Percentiles rank a stretch among this genome's conserved stretches.
Evolutionary conservation across 2,113 vertebrate species (phyloP).

Genomic region (Daboia siamensis): DNA sequence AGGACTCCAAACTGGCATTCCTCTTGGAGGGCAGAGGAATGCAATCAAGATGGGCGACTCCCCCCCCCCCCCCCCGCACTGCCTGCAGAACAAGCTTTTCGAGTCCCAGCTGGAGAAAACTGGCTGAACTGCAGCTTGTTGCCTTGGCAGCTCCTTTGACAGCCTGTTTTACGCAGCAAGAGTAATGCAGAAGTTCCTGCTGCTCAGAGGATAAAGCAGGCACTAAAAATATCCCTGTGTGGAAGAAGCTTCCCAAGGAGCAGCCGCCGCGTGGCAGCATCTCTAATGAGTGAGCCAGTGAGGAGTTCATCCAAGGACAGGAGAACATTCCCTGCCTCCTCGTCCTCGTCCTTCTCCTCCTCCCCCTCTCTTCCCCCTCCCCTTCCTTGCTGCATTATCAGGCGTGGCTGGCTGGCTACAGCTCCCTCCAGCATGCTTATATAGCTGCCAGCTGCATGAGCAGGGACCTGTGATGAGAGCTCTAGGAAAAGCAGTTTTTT

Average conservation of each 20-base stretch:
- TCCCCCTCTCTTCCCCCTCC: not conserved
- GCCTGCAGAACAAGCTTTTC: not conserved
- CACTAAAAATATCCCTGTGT: slow-evolving; percentile 38
- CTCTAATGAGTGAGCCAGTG: not conserved
- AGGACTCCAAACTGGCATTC: not conserved
- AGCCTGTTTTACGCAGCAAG: slow-evolving; percentile 10
- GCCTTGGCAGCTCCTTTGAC: slow-evolving; percentile 35
- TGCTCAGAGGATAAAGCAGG: slow-evolving; percentile 28
- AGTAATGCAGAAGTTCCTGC: slow-evolving; percentile 34
- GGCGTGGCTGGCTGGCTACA: slow-evolving; percentile 11
- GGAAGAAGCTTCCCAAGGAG: slow-evolving; percentile 26
- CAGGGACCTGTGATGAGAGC: not conserved
- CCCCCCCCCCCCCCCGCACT: not conserved
- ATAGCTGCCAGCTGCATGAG: not conserved
- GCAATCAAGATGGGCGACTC: not conserved
- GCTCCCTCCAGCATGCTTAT: not conserved
- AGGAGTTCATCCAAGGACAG: slow-evolving; percentile 34
- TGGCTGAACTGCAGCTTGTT: slow-evolving; percentile 22
- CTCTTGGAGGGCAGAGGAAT: not conserved
- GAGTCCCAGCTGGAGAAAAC: slow-evolving; percentile 15
- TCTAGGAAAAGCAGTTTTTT: not conserved
- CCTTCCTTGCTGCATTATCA: slow-evolving; percentile 19
- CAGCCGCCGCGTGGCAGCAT: slow-evolving; percentile 3
- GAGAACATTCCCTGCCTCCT: not conserved
- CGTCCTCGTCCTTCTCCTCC: not conserved